Base-by-base conservation (phyloP, 2,797 vertebrate genomes). In the Sebastes vulpes region DNA sequence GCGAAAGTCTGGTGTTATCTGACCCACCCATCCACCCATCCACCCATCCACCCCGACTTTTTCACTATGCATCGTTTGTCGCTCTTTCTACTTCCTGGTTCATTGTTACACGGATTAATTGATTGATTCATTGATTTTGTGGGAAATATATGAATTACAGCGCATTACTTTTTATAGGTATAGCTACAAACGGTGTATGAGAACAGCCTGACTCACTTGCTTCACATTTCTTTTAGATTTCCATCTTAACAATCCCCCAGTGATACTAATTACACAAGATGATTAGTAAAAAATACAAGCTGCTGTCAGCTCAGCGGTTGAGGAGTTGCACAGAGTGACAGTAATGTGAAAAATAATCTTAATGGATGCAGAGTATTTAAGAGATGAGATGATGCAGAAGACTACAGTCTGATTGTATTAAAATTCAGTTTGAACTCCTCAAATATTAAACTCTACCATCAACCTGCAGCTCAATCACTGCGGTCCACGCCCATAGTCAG, bases 241-340 rank as follows among this genome's bases (percentile, higher is more conserved):
- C 8, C 23, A 1, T 54, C 65, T 56, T 29, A 70, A 66, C 35
- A 65, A 35, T 66, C 20, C 57, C 56, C 12, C 65, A 25, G 52
- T 14, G 68, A 77, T 72, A 70, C 59, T 70, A 70, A 89, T 82
- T 80, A 70, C 26, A 1, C 4, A 1, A 26, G 18, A 73, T 53
- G 74, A 83, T 82, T 35, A 56, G 31, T 48, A 26, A 14, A 18
- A 63, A 64, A 71, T 23, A 54, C 50, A n/a, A 31, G 21, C 57
- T 70, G 76, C 42, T 86, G 74, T 74, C 73, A 35, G 65, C 60
- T 64, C 32, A 7, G 29, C 46, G 35, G 52, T 23, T 42, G 71
- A 59, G 35, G 59, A 70, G 58, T 3, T 50, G 63, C 74, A 61
- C 35, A 20, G 67, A 72, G 57, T 53, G 76, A 77, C 18, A 35